phyloP scores from a whole-genome alignment of 1,140 invertebrate genomes.

The Heliothis subflexa region DNA sequence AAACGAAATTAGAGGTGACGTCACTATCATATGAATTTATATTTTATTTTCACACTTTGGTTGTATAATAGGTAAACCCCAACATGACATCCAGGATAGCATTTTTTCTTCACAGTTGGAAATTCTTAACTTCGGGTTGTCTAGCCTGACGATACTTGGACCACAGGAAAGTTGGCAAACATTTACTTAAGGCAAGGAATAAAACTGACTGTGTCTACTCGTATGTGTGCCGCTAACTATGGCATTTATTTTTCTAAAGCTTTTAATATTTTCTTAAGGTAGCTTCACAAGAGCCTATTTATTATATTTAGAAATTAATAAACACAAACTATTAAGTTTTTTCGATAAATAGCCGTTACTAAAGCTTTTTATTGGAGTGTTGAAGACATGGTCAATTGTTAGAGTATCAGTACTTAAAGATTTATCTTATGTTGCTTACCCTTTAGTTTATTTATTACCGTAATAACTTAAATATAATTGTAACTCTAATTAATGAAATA shows the following conservation, averaged over 20 bases:
- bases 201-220: constrained; percentile 23
- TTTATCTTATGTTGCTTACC: constrained; percentile 20
- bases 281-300: constrained; percentile 38
- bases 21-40: neutral
- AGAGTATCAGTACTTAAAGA: constrained; percentile 53
- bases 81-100: constrained; percentile 11
- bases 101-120: constrained; percentile 44
- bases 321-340: constrained; percentile 32
- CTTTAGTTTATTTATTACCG: constrained; percentile 33
- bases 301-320: constrained; percentile 27
- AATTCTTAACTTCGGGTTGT: constrained; percentile 59
- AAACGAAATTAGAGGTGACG: constrained; percentile 25
- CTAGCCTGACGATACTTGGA: constrained; percentile 31
- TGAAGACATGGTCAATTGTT: constrained; percentile 59
- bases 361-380: constrained; percentile 48
- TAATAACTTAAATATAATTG: constrained; percentile 4
- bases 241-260: constrained; percentile 60
- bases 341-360: constrained; percentile 31
- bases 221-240: constrained; percentile 42
- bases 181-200: neutral
- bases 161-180: neutral
- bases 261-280: constrained; percentile 47
- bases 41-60: neutral
- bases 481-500: constrained; percentile 7
- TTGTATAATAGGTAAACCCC: constrained; percentile 13